These are phyloP conservation scores for Orthosia gothica DNA, from an alignment of 2,888 invertebrate genomes.

Conservation along the genomic window DNA sequence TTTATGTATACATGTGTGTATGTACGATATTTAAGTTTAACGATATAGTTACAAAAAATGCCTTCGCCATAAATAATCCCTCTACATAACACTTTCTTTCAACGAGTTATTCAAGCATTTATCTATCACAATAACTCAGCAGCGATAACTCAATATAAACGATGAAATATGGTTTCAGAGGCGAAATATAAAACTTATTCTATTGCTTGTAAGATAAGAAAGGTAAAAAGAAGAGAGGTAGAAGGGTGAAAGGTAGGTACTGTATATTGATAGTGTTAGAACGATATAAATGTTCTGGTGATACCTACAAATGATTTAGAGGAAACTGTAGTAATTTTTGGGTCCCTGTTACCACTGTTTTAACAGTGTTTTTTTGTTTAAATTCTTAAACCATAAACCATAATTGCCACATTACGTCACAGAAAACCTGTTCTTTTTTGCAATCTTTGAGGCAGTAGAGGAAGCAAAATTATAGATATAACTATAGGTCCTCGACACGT, in stretches of 20 bases:
- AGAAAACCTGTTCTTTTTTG: too few relatives aligned
- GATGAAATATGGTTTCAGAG: conserved; percentile 32
- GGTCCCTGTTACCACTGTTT: too few relatives aligned
- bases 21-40: too few relatives aligned
- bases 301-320: background rate
- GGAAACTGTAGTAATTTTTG: background rate
- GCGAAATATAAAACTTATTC: conserved; percentile 24
- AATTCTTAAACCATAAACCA: too few relatives aligned
- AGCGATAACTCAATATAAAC: conserved; percentile 35
- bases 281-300: background rate
- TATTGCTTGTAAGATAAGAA: conserved; percentile 30
- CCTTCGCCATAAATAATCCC: too few relatives aligned
- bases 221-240: too few relatives aligned
- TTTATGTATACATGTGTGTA: too few relatives aligned
- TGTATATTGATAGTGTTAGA: background rate
- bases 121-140: conserved; percentile 32
- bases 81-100: background rate
- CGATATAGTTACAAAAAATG: background rate
- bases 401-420: too few relatives aligned
- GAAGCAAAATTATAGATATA: too few relatives aligned
- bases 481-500: too few relatives aligned
- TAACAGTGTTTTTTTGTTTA: too few relatives aligned
- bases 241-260: conserved; percentile 1
- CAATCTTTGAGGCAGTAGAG: too few relatives aligned
- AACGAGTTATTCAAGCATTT: conserved; percentile 21